Evolutionary conservation across 2,797 vertebrate genomes (phyloP), one percentile per base, ranked within the genome.

Genomic region (Pterois miles): DNA sequence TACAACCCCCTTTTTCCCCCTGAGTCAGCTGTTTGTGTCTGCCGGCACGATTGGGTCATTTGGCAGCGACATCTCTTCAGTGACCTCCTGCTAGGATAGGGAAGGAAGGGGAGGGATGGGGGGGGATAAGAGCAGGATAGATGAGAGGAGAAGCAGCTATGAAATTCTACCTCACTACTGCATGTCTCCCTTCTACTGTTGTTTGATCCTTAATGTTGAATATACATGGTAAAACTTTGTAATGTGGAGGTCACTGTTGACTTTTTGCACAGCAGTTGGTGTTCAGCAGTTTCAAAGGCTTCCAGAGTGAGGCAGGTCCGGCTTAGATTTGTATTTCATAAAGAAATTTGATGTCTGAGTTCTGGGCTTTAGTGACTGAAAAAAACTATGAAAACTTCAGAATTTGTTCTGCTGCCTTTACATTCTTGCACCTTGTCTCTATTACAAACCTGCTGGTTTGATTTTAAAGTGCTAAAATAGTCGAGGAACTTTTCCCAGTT

Each of bases 11-110:
- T 89, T 84, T 2, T 89, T 82, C 90, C 92, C 82, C 90, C 94
- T 92, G 94, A 95, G 93, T 96, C 94, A 95, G 94, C 94, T 90
- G 91, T 94, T 92, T 93, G 90, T 92, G 90, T 92, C 94, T 92
- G 89, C 89, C 34, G 85, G 91, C 83, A 90, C 89, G 91, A 92
- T 93, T 93, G 93, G 94, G 91, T 94, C 92, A 93, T 92, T 95
- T 94, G 93, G 93, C 93, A 93, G 87, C 74, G 90, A 93, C 91
- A 91, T 92, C 88, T 92, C 84, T 83, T 91, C 83, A 78, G 68
- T 92, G 91, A 93, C 92, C 92, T 92, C 90, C 91, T 4, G 87
- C 91, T 87, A 88, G 83, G 91, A 84, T 81, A 36, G 87, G 91
- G 89, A 91, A 92, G 86, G 88, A 91, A 91, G 76, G 80, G 86